A percentile compares a stretch with the other conserved stretches of the same genome.
Evolutionary conservation across 2,888 invertebrate genomes (phyloP).

Genomic region (Arenicola marina): DNA sequence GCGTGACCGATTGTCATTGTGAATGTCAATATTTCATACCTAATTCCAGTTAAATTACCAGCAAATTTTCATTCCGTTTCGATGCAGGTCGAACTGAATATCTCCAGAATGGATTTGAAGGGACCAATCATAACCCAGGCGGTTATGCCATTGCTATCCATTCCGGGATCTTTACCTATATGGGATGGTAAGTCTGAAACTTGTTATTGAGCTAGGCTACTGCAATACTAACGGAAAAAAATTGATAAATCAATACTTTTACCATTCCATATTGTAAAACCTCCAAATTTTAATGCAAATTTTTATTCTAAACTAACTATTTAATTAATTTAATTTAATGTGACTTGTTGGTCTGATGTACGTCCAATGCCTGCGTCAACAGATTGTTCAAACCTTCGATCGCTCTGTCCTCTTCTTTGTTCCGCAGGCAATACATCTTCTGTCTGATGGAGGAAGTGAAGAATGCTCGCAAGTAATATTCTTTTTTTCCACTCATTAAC

Average conservation of each 20-base stretch:
- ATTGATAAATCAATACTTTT: neutral
- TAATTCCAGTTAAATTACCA: no score
- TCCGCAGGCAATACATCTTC: slow-evolving; percentile 48
- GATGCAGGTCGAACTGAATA: slow-evolving; percentile 64
- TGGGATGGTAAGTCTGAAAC: slow-evolving; percentile 62
- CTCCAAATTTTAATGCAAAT: no score
- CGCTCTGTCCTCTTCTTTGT: neutral
- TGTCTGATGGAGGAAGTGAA: slow-evolving; percentile 62
- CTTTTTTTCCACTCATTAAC: neutral
- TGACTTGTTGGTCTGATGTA: no score
- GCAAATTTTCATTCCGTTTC: no score
- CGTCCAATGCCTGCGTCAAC: no score
- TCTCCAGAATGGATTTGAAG: slow-evolving; percentile 74
- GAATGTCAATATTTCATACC: no score
- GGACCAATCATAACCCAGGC: slow-evolving; percentile 67
- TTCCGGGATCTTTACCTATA: slow-evolving; percentile 48
- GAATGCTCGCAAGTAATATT: slow-evolving; percentile 35
- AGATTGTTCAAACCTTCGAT: no score
- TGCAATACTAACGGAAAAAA: no score
- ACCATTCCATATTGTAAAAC: no score
- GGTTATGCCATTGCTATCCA: slow-evolving; percentile 46
- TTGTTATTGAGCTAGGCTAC: neutral
- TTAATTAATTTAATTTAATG: no score
- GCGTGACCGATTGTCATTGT: no score
- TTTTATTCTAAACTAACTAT: no score